Base-by-base conservation (phyloP, 2,888 invertebrate genomes). In the Nyleta sp. region DNA sequence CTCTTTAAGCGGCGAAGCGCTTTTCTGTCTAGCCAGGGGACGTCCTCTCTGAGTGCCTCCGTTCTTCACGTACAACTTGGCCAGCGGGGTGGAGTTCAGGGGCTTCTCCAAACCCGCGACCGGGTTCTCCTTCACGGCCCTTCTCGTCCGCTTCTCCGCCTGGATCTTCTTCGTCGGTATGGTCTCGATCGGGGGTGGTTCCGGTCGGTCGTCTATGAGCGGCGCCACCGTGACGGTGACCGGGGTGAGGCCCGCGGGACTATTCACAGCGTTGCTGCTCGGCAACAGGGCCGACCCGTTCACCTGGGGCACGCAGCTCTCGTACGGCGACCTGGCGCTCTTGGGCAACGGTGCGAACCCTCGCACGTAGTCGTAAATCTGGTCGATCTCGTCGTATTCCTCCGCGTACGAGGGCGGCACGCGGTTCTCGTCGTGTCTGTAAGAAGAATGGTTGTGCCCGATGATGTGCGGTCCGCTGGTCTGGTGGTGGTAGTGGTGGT, bases 341-440 rank as follows among this genome's bases (percentile, higher is more conserved):
- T 96, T 96, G 4, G 98, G 97, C 24, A 97, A 92, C 1, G 97
- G 97, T 57, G 97, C 97, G 84, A 98, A 95, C 0, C 98, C 98
- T 79, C 98, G 93, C 0, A 98, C 97, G 90, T 98, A 98, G 89
- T 98, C 97, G 89, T 98, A 98, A 82, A 98, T 97, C 91, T 98
- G 97, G 92, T 98, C 98, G 84, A 98, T 97, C 91, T 98, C 98
- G 84, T 98, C 97, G 91, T 98, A 97, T 86, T 97, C 97, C 88
- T 96, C 96, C 28, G 95, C 93, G 78, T 91, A 91, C 15, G 91
- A 89, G 1, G 92, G 76, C 5, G 84, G 83, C 46, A 83, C 64
- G 93, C 92, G 55, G 93, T 92, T 80, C 93, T 92, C 83, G 93
- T 94, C 86, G 94, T 94, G 84, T 94, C 95, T 87, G 93, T 92